Evolutionary conservation across 2,888 invertebrate species (phyloP), one percentile per base, ranked within the genome.

Genomic region (Asteroscopus sphinx): DNA sequence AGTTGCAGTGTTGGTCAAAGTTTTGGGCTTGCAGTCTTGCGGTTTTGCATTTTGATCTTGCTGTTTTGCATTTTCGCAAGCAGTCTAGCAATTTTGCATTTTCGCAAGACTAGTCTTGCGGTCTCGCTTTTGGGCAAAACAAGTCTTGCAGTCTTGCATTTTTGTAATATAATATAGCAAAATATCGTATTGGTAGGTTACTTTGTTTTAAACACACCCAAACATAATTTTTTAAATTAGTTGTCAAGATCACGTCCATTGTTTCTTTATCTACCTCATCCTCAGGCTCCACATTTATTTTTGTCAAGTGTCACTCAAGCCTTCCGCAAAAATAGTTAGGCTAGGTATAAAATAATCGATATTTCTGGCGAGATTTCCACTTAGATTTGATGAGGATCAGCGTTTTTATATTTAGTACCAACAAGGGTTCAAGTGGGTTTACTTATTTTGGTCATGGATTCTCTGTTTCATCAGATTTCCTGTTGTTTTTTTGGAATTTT

Each of bases 241-340:
- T 21, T 3, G 2, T 21, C 2, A 21, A 21, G 21, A 21, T 15
- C 13, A 15, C 3, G n/a, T 35, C 15, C 9, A 15, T 35, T 15
- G 21, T 2, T 37, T 57, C 21, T 16, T 40, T 40, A 33, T 28
- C 21, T 17, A 11, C 17, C 16, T 16, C 2, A 21, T 4, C 17
- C 16, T 16, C 2, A 21, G 9, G 25, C 12, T 9, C 7, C 17
- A 35, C 32, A 40, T 67, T 45, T 46, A 13, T 46, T 54, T 37
- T 48, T 44, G n/a, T 32, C 28, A 32, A 40, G 61, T 26, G n/a
- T 9, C 25, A 9, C 25, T 41, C 33, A 8, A 49, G 15, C 15
- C 37, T 33, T 15, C 15, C 3, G 3, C 11, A 12, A 37, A 37
- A 16, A 11, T 4, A 16, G 15, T 15, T 8, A 7, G 8, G 16